Evolutionary conservation across 2,888 invertebrate species (phyloP).

Genomic region (Melikaiella ostensackeni): DNA sequence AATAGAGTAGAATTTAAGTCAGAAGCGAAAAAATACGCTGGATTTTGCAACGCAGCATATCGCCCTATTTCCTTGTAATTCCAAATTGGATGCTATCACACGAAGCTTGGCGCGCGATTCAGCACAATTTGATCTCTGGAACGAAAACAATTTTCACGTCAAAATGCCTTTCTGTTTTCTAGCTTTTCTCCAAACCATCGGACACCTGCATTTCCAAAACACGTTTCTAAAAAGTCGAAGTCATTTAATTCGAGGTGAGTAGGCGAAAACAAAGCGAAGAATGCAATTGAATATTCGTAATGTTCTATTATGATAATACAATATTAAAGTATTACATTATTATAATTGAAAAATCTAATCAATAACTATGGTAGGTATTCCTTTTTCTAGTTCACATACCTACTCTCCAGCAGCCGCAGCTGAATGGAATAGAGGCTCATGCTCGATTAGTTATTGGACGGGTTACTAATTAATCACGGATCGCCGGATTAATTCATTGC

Average conservation of each 20-base stretch:
- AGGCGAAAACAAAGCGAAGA: not conserved
- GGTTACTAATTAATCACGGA: slow-evolving; percentile 48
- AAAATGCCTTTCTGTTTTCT: slow-evolving; percentile 1
- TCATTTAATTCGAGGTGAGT: not conserved
- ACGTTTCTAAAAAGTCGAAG: not conserved
- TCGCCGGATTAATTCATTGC: slow-evolving; percentile 47
- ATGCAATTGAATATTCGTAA: not conserved
- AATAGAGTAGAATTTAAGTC: not conserved
- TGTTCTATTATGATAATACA: not conserved
- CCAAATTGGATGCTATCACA: slow-evolving; percentile 37
- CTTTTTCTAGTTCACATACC: not conserved
- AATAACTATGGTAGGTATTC: no score
- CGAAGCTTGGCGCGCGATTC: slow-evolving; percentile 8
- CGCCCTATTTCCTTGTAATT: slow-evolving; percentile 33
- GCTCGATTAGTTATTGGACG: slow-evolving; percentile 35
- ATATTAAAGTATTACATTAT: no score
- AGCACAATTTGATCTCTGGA: slow-evolving; percentile 25
- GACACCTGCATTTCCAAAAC: not conserved
- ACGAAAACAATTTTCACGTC: slow-evolving; percentile 26
- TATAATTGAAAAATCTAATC: no score
- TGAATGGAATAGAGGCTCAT: not conserved
- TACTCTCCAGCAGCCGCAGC: not conserved
- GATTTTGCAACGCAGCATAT: slow-evolving; percentile 8
- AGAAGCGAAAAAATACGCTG: not conserved
- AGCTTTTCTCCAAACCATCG: not conserved